Conservation (phyloP, 2,888 invertebrate species). For the Venusia cambrica region DNA sequence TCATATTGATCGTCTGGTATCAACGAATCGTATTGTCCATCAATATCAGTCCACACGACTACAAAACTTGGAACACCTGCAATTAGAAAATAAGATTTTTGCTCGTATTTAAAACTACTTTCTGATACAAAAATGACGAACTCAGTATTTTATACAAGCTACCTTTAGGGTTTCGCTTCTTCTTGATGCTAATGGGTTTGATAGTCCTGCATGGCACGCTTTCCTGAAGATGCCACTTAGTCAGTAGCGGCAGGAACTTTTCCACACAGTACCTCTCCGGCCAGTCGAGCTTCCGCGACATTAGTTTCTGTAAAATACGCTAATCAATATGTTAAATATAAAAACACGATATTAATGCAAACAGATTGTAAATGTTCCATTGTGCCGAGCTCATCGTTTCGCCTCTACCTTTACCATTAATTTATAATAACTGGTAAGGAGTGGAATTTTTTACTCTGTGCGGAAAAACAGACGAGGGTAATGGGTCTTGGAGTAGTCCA, state of each 20-base stretch:
- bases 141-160: slow-evolving; percentile 12
- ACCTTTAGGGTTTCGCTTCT: slow-evolving; percentile 77
- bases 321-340: too few species aligned
- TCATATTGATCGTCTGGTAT: slow-evolving; percentile 82
- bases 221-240: slow-evolving; percentile 87
- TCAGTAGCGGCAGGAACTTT: slow-evolving; percentile 88
- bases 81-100: slow-evolving; percentile 28
- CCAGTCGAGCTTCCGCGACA: slow-evolving; percentile 86
- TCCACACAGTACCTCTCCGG: slow-evolving; percentile 87
- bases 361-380: too few species aligned
- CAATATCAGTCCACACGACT: slow-evolving; percentile 85
- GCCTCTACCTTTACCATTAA: too few species aligned
- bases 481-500: too few species aligned
- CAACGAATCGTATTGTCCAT: slow-evolving; percentile 78
- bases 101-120: too few species aligned
- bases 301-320: slow-evolving; percentile 83
- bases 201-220: slow-evolving; percentile 52
- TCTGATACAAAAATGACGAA: too few species aligned
- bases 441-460: too few species aligned
- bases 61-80: slow-evolving; percentile 85
- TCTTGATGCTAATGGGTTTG: slow-evolving; percentile 57
- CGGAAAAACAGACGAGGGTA: too few species aligned
- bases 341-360: too few species aligned
- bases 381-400: too few species aligned
- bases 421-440: too few species aligned